These are phyloP conservation scores for Eurypyga helias DNA, from an alignment of 2,113 vertebrate species.

Conservation along the genomic window DNA sequence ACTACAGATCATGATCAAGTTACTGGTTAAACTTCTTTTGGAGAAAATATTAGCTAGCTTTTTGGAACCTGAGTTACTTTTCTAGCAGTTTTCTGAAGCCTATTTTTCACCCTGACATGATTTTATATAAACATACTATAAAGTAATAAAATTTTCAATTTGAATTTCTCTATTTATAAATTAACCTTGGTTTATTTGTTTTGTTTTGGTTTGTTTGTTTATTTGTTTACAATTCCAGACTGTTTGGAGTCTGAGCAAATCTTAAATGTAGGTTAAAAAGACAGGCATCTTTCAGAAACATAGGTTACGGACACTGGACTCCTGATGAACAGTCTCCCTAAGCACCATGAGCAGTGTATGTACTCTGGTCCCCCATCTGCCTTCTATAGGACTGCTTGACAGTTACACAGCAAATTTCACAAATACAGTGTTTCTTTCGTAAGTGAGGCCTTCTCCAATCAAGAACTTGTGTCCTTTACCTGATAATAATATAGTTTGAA, in stretches of 20 bases:
- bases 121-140: background rate
- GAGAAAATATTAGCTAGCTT: background rate
- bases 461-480: background rate
- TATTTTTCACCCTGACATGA: background rate
- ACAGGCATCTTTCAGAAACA: background rate
- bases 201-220: too few species aligned
- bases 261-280: background rate
- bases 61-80: background rate
- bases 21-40: background rate
- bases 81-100: background rate
- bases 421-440: rapidly evolving
- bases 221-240: background rate
- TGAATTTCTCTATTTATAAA: background rate
- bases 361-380: background rate
- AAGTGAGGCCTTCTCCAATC: background rate
- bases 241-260: background rate
- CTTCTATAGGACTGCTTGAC: background rate
- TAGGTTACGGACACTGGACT: background rate
- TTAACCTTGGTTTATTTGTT: too few species aligned
- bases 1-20: background rate
- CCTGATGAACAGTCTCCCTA: background rate
- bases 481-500: background rate
- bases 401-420: background rate
- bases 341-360: background rate
- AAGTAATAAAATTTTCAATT: background rate